phyloP scores from a whole-genome alignment of 2,797 vertebrate genomes.

The Taeniopygia guttata region DNA sequence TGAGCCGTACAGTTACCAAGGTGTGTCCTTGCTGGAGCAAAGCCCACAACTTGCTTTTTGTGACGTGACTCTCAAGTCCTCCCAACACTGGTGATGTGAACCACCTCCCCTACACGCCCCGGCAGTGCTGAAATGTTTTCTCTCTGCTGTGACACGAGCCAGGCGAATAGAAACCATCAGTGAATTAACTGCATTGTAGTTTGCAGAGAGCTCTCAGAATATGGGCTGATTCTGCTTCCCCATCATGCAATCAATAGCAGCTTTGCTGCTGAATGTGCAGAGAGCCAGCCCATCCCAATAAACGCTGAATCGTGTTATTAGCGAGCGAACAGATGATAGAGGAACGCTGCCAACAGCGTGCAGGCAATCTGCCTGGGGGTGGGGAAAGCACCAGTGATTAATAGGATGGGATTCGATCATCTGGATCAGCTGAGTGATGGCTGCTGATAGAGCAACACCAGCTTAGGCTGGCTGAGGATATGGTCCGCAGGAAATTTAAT shows the following conservation, averaged over 20 bases:
- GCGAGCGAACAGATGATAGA: conserved; percentile 19
- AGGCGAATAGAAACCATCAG: background rate
- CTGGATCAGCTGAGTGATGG: background rate
- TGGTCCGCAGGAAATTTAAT: background rate
- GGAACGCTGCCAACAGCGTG: background rate
- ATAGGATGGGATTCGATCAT: background rate
- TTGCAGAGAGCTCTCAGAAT: background rate
- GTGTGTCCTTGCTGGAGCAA: background rate
- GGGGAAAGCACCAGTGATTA: background rate
- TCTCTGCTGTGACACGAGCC: background rate
- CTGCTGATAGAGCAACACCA: background rate
- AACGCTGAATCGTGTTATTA: conserved; percentile 21
- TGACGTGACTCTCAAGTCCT: background rate
- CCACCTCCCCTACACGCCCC: rapidly evolving
- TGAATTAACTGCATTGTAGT: background rate
- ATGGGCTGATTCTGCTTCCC: background rate
- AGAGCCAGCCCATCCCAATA: background rate
- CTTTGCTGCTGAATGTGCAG: conserved; percentile 10
- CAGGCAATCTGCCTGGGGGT: background rate
- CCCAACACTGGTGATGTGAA: rapidly evolving
- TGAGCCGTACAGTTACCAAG: background rate
- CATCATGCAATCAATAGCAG: background rate
- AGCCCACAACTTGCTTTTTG: background rate
- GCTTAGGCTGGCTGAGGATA: background rate
- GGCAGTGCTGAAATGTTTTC: background rate